Conservation (phyloP, 2,113 vertebrate species). For the Scomber japonicus region DNA sequence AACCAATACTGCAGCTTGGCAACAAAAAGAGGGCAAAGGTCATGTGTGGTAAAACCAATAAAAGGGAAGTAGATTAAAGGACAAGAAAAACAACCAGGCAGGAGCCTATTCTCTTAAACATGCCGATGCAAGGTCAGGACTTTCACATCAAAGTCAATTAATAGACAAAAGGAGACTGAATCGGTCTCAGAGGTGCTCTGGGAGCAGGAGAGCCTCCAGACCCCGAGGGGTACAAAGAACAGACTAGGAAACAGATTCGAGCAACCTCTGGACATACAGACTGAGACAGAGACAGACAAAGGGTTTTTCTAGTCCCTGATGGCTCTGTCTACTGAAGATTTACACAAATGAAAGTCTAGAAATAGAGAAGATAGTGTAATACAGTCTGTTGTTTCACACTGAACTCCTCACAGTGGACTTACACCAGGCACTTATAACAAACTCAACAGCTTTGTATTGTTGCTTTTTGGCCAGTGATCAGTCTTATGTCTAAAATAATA, state of each 20-base stretch:
- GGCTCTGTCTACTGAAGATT: constrained; percentile 34
- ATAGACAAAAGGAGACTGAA: constrained; percentile 29
- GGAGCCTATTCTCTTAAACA: constrained; percentile 32
- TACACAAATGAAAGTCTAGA: constrained; percentile 53
- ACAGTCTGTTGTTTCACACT: constrained; percentile 45
- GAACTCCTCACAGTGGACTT: constrained; percentile 6
- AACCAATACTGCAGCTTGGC: no score
- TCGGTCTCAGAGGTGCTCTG: constrained; percentile 21
- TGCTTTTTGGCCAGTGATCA: not conserved
- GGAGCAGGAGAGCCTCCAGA: constrained; percentile 30
- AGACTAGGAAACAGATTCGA: constrained; percentile 16
- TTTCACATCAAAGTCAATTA: constrained; percentile 36
- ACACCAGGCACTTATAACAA: constrained; percentile 12
- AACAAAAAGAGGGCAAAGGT: constrained; percentile 7
- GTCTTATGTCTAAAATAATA: not conserved
- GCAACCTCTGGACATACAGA: constrained; percentile 24
- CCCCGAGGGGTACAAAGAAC: constrained; percentile 45
- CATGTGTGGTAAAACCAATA: not conserved
- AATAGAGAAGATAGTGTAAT: not conserved
- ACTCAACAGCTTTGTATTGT: not conserved
- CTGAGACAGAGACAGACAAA: constrained; percentile 58
- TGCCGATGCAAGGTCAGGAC: constrained; percentile 21
- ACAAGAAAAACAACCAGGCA: constrained; percentile 30
- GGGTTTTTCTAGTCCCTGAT: constrained; percentile 37
- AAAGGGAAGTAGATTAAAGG: constrained; percentile 9